Percentiles rank a stretch among this genome's conserved stretches.
phyloP scores from a whole-genome alignment of 2,888 invertebrate species.

The Xylocampa areola region DNA sequence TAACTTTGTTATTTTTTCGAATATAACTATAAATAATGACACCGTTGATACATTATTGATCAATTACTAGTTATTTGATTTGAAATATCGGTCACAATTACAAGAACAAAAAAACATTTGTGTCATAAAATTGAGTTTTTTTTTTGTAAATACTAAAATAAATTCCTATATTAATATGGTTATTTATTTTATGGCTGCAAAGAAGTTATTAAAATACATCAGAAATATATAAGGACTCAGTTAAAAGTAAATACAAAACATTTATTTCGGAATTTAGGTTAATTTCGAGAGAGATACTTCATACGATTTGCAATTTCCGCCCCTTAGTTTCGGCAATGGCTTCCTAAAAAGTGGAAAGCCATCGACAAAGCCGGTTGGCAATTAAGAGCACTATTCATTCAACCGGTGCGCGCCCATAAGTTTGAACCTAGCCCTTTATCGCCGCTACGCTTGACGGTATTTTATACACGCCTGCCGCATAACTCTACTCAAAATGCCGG shows the following conservation, averaged over 20 bases:
- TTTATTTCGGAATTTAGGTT: constrained; percentile 50
- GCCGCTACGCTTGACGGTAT: constrained; percentile 51
- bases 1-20: no score
- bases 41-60: no score
- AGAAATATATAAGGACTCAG: background rate
- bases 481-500: constrained; percentile 50
- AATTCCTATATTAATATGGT: no score
- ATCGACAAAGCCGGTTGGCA: constrained; percentile 62
- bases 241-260: constrained; percentile 24
- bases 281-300: constrained; percentile 48
- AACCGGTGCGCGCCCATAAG: constrained; percentile 59
- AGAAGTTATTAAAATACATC: no score
- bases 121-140: no score
- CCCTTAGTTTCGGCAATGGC: constrained; percentile 50
- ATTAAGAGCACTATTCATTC: constrained; percentile 66
- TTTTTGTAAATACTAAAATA: no score
- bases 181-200: no score
- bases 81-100: no score
- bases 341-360: constrained; percentile 61
- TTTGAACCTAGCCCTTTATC: constrained; percentile 60
- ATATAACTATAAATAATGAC: no score
- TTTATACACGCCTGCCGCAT: constrained; percentile 56
- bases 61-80: no score
- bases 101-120: no score
- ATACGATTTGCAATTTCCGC: constrained; percentile 57